These are phyloP conservation scores for Sebastes elongatus DNA, from an alignment of 2,797 vertebrate species.

Conservation along the genomic window DNA sequence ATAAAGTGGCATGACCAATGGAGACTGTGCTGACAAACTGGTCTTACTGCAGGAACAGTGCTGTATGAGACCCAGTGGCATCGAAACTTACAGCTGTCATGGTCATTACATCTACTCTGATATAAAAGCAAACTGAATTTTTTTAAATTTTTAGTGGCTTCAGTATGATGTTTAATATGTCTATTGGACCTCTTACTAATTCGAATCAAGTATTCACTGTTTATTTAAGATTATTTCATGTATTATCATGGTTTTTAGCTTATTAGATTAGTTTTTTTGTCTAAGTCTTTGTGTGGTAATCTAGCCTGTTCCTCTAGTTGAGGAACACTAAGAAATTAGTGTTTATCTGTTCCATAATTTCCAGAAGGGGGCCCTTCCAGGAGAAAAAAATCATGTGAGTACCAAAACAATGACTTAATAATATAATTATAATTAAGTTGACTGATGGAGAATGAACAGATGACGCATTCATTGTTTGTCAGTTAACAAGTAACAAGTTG, in stretches of 20 bases:
- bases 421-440: neutral
- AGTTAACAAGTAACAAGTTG: neutral
- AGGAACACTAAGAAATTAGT: no score
- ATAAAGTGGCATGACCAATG: slow-evolving; percentile 1
- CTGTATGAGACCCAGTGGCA: neutral
- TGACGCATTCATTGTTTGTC: neutral
- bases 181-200: neutral
- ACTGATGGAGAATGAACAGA: neutral
- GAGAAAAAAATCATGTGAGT: no score
- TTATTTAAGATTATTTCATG: no score
- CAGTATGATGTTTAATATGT: neutral
- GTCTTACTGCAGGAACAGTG: neutral
- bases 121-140: neutral
- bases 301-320: no score
- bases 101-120: neutral
- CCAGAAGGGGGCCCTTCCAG: no score
- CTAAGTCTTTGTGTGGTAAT: no score
- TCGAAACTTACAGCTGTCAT: neutral
- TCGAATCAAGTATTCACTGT: neutral
- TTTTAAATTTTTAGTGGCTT: neutral
- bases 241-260: no score
- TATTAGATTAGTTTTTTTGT: no score
- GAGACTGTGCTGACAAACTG: neutral
- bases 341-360: no score
- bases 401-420: no score